A percentile compares a stretch with the other conserved stretches of the same genome.
These are phyloP conservation scores for Halcyon badia DNA, from an alignment of 2,797 vertebrate genomes.

Conservation along the genomic window DNA sequence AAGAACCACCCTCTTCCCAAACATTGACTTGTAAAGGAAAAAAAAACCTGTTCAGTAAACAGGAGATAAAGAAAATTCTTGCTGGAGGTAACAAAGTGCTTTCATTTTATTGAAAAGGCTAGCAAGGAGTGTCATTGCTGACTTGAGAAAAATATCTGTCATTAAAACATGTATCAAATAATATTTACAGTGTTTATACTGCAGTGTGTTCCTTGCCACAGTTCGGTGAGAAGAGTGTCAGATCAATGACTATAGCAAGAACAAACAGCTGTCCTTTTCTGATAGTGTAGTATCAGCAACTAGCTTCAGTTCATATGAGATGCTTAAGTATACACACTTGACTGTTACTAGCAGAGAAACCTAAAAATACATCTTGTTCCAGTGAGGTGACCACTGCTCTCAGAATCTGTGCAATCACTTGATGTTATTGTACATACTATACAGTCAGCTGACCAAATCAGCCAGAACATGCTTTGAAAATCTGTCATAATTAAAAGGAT, in stretches of 20 bases:
- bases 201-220: background rate
- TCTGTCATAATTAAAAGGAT: slow-evolving; percentile 73
- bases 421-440: slow-evolving; percentile 72
- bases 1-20: slow-evolving; percentile 4
- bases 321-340: slow-evolving; percentile 63
- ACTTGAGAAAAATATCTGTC: background rate
- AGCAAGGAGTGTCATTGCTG: background rate
- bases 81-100: background rate
- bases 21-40: background rate
- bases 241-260: slow-evolving; percentile 59
- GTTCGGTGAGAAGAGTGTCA: slow-evolving; percentile 9
- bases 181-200: background rate
- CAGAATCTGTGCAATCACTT: slow-evolving; percentile 68
- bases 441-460: slow-evolving; percentile 73
- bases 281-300: slow-evolving; percentile 67
- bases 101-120: background rate
- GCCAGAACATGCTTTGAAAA: slow-evolving; percentile 71
- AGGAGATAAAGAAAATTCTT: background rate
- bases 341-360: slow-evolving; percentile 78
- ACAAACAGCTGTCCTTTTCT: slow-evolving; percentile 72
- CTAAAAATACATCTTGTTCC: slow-evolving; percentile 81
- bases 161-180: background rate
- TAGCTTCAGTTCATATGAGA: slow-evolving; percentile 67
- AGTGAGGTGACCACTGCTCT: slow-evolving; percentile 71
- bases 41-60: background rate